Evolutionary conservation across 2,797 vertebrate genomes (phyloP), one percentile per base, ranked within the genome.

Genomic region (Halcyon chelicuti): DNA sequence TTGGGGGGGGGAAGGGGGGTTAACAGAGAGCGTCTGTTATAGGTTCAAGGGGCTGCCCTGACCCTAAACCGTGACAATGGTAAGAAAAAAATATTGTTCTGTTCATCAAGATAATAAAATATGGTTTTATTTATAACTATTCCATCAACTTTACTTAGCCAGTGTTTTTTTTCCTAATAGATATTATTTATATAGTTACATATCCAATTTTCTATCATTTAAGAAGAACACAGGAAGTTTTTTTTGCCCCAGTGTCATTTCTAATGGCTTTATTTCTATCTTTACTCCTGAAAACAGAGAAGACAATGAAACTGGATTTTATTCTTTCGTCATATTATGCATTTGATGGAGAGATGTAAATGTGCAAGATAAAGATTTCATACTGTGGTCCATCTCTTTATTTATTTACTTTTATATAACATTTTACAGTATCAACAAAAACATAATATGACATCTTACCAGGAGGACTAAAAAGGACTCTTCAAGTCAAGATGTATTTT

Each of bases 361-460:
- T 54, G 5, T 29, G 5, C 10, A 65, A 49, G 29, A 25, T 16
- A 44, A 54, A 71, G 10, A 28, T 93, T 93, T 72, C 35, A 60
- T 31, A 57, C 20, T 46, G 37, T 46, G 22, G 4, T 40, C 31
- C 22, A 11, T 19, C 35, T 40, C 12, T 61, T 37, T 39, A 19
- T 61, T 31, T 39, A 14, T 70, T 47, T 35, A 39, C 23, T 40
- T 66, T 66, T 63, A 60, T 66, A 39, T 39, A 70, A 11, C 8
- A 44, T 62, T 90, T 70, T 66, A 20, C 39, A 63, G 7, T 62
- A 44, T 73, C 18, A 82, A 19, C 12, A 72, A 46, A 77, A 73
- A 23, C 26, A 21, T 35, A 57, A 26, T 31, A 23, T 14, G 5
- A 6, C 0, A 0, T 78, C 26, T 19, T 72, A 62, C 14, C 6